Percentiles rank a stretch among this genome's conserved stretches.
Evolutionary conservation across 2,888 invertebrate species (phyloP).

Genomic region (Xestia rhomboidea): DNA sequence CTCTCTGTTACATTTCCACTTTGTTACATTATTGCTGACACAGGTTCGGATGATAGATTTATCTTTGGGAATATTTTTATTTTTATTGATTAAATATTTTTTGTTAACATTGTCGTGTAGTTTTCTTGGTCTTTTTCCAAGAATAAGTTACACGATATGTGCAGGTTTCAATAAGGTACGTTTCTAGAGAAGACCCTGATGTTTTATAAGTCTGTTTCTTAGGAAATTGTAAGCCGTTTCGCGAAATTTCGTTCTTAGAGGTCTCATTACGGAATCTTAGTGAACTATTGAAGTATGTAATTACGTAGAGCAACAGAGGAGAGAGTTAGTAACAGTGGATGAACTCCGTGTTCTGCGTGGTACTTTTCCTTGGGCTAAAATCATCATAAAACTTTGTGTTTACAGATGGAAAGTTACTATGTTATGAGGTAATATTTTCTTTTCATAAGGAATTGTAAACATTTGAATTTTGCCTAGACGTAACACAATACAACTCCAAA

Average conservation of each 20-base stretch:
- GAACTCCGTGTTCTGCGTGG: not conserved
- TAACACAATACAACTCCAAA: not conserved
- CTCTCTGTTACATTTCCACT: slow-evolving; percentile 12
- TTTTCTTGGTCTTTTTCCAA: slow-evolving; percentile 19
- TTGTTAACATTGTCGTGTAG: slow-evolving; percentile 20
- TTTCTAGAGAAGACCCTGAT: not conserved
- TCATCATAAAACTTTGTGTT: not conserved
- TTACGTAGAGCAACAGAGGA: not conserved
- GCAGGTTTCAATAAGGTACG: slow-evolving; percentile 1
- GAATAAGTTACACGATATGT: not conserved
- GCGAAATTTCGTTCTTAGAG: not conserved
- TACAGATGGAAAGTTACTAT: not conserved
- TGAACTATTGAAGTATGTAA: not conserved
- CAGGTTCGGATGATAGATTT: slow-evolving; percentile 48
- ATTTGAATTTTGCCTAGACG: not conserved
- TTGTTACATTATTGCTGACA: slow-evolving; percentile 53
- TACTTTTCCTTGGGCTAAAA: not conserved
- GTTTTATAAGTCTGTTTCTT: not conserved
- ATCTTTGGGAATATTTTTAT: slow-evolving; percentile 45
- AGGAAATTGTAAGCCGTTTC: not conserved
- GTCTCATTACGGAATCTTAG: not conserved
- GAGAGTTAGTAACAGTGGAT: not conserved
- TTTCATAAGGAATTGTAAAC: not conserved
- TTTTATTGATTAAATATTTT: slow-evolving; percentile 41
- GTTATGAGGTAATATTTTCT: not conserved